These are phyloP conservation scores for Fissipunctia ypsillon DNA, from an alignment of 2,888 invertebrate genomes.

Conservation along the genomic window DNA sequence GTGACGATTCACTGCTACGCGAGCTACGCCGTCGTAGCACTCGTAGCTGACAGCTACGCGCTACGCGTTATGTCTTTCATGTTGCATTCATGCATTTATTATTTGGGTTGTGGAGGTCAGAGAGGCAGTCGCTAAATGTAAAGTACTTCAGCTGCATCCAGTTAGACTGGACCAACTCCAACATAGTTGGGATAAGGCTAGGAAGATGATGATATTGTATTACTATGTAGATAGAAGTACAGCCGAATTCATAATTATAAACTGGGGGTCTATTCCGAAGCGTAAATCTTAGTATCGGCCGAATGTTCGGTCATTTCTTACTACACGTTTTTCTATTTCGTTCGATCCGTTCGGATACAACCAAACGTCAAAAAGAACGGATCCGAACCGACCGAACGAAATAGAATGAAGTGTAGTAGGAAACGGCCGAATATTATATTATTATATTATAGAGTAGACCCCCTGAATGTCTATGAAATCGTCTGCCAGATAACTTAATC, in stretches of 20 bases:
- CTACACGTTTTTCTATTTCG: no score
- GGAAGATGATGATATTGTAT: not conserved
- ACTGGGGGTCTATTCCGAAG: no score
- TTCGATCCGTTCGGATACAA: no score
- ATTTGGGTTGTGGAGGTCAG: no score
- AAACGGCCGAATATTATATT: no score
- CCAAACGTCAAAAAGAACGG: no score
- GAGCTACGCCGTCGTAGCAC: constrained; percentile 32
- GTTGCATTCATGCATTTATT: not conserved
- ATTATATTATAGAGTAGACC: no score
- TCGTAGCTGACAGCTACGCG: constrained; percentile 10
- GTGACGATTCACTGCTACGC: constrained; percentile 21
- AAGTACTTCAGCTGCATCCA: not conserved
- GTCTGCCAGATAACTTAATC: no score
- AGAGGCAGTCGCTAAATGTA: not conserved
- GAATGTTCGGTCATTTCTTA: no score
- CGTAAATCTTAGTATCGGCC: no score
- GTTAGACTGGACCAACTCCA: not conserved
- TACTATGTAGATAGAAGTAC: not conserved
- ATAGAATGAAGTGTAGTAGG: no score
- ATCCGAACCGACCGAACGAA: no score
- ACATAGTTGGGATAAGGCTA: not conserved
- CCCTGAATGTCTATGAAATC: not conserved
- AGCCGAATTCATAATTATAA: not conserved
- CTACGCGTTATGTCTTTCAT: not conserved